Evolutionary conservation across 2,113 vertebrate genomes (phyloP), one percentile per base, ranked within the genome.

Genomic region (Tringa solitaria): DNA sequence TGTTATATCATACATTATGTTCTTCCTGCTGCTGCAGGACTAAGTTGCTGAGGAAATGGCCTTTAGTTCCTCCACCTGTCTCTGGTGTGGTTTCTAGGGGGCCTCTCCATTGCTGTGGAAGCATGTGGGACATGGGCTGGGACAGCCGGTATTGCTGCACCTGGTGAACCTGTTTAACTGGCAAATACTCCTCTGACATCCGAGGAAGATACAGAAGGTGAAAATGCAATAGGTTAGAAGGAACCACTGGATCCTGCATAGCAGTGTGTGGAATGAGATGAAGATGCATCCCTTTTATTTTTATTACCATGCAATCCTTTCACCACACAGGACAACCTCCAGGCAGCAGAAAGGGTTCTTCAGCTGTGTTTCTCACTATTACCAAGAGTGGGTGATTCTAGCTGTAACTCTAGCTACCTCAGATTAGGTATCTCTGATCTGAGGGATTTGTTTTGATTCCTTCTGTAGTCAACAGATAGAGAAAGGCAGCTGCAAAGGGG

Each of bases 401-500:
- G 65, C 33, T 91, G 57, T 84, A 94, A 81, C 20, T 84, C 76
- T 89, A 90, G 43, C 61, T 78, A 30, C 60, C 87, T 78, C 77
- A 89, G 69, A 95, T 87, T 84, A 85, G 84, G 57, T 96, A 75
- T 68, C 73, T 84, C 57, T 87, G 27, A 22, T 76, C 35, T 60
- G 60, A 87, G 56, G 65, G 78, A 95, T 81, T 87, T 95, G 68
- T 35, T 92, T 96, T 93, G 80, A 93, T 91, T 96, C 81, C 69
- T 79, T 84, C 87, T 89, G 77, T 53, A 93, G 91, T 89, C 84
- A 93, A 95, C 48, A 87, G 84, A 95, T 46, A 95, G 59, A 85
- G 48, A 63, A 90, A 92, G 65, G 84, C 96, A 97, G 89, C 96
- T 97, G 96, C 89, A 91, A 94, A 89, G 48, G 89, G 61, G 65